A percentile compares a stretch with the other conserved stretches of the same genome.
Conservation (phyloP, 2,888 invertebrate genomes). For the Rosalia funebris region DNA sequence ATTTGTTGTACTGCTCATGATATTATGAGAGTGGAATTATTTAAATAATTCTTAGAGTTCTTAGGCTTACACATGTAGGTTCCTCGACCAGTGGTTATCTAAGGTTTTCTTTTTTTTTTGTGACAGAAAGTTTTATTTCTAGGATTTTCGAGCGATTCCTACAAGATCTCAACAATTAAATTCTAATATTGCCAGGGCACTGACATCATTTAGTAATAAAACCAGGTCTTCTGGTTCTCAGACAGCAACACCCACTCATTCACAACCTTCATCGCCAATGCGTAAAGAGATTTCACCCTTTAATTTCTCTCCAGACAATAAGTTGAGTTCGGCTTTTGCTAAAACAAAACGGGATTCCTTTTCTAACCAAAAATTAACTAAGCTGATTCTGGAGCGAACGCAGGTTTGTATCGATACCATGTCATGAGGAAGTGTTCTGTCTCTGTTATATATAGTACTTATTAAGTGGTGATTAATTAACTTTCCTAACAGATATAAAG, state of each 20-base stretch:
- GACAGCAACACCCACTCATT: conserved; percentile 63
- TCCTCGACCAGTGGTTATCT: too few relatives aligned
- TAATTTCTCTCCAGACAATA: conserved; percentile 58
- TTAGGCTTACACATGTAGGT: too few relatives aligned
- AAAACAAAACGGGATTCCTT: conserved; percentile 53
- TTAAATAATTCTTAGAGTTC: too few relatives aligned
- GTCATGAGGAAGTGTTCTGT: background rate
- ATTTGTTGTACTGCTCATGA: too few relatives aligned
- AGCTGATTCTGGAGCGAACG: conserved; percentile 66
- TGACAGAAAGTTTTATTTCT: conserved; percentile 25
- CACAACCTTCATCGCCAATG: conserved; percentile 78
- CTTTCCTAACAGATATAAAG: too few relatives aligned
- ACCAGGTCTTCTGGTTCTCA: conserved; percentile 59
- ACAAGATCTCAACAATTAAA: conserved; percentile 66
- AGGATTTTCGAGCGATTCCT: conserved; percentile 36
- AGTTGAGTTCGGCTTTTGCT: conserved; percentile 48
- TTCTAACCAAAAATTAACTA: conserved; percentile 61
- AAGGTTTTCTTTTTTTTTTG: conserved; percentile 18
- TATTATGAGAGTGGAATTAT: too few relatives aligned
- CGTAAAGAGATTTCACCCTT: conserved; percentile 71
- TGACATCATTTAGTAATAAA: conserved; percentile 64
- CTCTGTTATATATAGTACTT: too few relatives aligned
- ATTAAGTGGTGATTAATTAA: too few relatives aligned
- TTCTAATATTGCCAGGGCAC: conserved; percentile 75
- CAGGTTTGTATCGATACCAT: conserved; percentile 50